Evolutionary conservation across 2,113 vertebrate species (phyloP), one percentile per base, ranked within the genome.

Genomic region (Centropristis striata): DNA sequence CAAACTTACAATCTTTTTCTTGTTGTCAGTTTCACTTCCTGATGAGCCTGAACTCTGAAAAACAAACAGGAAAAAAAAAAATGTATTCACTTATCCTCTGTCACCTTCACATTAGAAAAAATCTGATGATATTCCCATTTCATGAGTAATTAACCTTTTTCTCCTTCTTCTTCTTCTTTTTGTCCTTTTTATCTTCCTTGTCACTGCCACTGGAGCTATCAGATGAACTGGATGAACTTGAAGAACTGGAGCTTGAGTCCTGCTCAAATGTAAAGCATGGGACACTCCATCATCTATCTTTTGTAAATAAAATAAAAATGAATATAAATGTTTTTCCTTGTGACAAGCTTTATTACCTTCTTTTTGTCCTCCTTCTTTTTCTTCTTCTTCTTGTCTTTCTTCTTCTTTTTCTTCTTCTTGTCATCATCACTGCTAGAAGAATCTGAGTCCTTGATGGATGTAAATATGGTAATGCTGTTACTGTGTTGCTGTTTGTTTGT

Each of bases 351-450:
- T 9, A 37, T 67, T 57, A 90, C 82, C 87, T 87, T 86, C 75
- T 90, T 88, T 18, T 87, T 85, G 15, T 85, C 53, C 18, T 86
- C 63, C 55, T 89, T 86, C 58, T 92, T 89, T 4, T 88, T 81
- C 70, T 84, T 87, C 70, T 84, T 87, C 47, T 86, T 82, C 57
- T 86, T 80, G 28, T 63, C 54, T 20, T 87, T 67, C 18, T 88
- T 70, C 21, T 86, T 77, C 59, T 91, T 83, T 6, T 90, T 91
- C 23, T 83, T 92, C 69, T 91, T 90, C 32, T 92, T 83, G 15
- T 90, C 78, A 28, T 86, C 75, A 67, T 89, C 88, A 72, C 80
- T 86, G 8, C 81, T 15, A 28, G 85, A 89, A 74, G 83, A 87
- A 69, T 50, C 74, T 0, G 78, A 91, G 63, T 92, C 75, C 90